Base-by-base conservation (phyloP, 2,888 invertebrate genomes). In the Emmelina monodactyla region DNA sequence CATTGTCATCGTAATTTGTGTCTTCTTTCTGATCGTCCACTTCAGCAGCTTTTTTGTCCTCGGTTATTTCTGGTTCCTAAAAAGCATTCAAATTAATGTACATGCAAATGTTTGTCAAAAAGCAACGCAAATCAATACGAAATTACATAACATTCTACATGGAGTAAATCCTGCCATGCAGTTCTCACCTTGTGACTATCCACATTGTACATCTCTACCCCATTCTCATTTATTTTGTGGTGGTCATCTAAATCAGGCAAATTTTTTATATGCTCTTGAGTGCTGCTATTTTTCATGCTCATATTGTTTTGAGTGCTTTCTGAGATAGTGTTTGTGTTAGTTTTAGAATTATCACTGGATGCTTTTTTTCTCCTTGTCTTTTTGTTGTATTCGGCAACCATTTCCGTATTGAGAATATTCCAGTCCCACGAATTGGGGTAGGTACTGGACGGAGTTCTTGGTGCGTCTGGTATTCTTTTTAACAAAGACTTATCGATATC, bases 401-500 rank as follows among this genome's bases (percentile, higher is more conserved):
- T 67, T 28, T 81, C 76, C 12, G 76, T 69, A 34, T 84, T 83
- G 42, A 89, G 59, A 42, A 88, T 68, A 45, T 82, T 82, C 90
- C 89, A 90, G 49, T 91, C 91, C 84, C 88, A 89, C 35, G 82
- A 80, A 14, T 83, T 69, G 0, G 88, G 88, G 48, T 87, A 87
- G 16, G 84, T 80, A 43, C 85, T 86, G 22, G 86, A 87, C 2
- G 90, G 85, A 9, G 88, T 87, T 53, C 93, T 83, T 1, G 94
- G 93, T 15, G 92, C 92, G 34, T 92, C 91, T 4, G 93, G 93
- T 43, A 92, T 62, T 28, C 85, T 83, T 41, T 84, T 83, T 16
- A 94, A 72, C 31, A 86, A 71, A 38, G 84, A 85, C 45, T 86
- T 82, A 52, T 94, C 93, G 41, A 94, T 82, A 61, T 94, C 94